phyloP scores from a whole-genome alignment of 2,797 vertebrate genomes.

The Sternarchorhynchus goeldii region DNA sequence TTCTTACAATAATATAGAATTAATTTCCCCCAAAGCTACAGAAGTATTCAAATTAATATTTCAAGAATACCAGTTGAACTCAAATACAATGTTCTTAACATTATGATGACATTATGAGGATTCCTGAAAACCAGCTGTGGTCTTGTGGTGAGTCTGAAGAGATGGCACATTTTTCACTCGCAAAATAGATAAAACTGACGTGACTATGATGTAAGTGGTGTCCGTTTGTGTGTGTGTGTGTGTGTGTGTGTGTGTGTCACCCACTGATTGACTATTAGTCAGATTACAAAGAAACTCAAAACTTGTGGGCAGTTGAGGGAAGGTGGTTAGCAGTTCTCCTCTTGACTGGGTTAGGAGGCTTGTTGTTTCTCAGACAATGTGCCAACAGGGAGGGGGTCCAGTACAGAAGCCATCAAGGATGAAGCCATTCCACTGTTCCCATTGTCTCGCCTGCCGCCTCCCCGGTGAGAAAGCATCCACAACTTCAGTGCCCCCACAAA shows the following conservation, averaged over 20 bases:
- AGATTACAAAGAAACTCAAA: conserved; percentile 47
- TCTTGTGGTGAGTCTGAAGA: no score
- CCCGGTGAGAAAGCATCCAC: conserved; percentile 57
- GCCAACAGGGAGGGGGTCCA: conserved; percentile 40
- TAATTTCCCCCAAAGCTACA: no score
- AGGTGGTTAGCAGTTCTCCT: no score
- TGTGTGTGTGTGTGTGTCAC: conserved; percentile 15
- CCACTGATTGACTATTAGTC: conserved; percentile 49
- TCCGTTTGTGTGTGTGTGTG: conserved; percentile 30
- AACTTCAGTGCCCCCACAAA: conserved; percentile 59
- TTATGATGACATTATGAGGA: no score
- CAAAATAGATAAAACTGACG: no score
- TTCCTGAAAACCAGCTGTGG: no score
- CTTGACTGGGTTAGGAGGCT: background rate
- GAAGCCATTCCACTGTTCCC: conserved; percentile 50
- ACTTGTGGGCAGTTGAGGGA: conserved; percentile 43
- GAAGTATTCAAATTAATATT: no score
- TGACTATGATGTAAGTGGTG: background rate
- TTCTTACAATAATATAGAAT: no score
- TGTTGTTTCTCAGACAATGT: conserved; percentile 57
- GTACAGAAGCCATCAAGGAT: conserved; percentile 39
- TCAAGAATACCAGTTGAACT: no score
- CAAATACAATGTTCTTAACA: no score
- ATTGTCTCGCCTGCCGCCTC: conserved; percentile 45
- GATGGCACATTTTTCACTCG: no score